Evolutionary conservation across 2,888 invertebrate species (phyloP).

Genomic region (Tipula unca): DNA sequence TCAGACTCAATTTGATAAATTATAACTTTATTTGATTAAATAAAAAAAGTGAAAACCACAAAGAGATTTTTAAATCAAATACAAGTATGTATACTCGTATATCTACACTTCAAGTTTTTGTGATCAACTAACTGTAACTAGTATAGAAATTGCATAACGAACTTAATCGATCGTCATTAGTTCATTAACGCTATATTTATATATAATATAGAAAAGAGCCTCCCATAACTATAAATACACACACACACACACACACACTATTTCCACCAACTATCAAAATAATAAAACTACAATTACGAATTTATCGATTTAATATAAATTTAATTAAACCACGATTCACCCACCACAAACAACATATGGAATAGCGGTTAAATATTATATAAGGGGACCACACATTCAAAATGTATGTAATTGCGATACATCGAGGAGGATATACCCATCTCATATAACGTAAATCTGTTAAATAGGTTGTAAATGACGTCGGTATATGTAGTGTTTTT

Average conservation of each 20-base stretch:
- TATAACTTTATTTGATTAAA: too few species aligned
- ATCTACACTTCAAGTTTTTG: too few species aligned
- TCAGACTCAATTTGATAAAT: neutral
- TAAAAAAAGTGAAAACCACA: neutral
- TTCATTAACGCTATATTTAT: too few species aligned
- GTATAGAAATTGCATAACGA: too few species aligned
- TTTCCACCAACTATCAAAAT: neutral
- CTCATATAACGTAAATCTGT: neutral
- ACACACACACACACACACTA: neutral
- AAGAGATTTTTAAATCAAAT: neutral
- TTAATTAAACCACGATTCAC: neutral
- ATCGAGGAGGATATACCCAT: neutral
- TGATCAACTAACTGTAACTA: too few species aligned
- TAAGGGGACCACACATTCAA: neutral
- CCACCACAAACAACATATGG: neutral
- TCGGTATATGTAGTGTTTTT: neutral
- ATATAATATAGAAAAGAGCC: too few species aligned
- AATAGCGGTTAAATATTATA: neutral
- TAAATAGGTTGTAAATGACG: neutral
- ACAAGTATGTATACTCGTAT: too few species aligned
- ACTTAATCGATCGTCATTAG: too few species aligned
- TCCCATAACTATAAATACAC: neutral
- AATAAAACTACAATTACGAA: neutral
- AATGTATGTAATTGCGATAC: neutral
- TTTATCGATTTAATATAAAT: neutral